Base-by-base conservation (phyloP, 2,797 vertebrate genomes). In the Argya squamiceps region DNA sequence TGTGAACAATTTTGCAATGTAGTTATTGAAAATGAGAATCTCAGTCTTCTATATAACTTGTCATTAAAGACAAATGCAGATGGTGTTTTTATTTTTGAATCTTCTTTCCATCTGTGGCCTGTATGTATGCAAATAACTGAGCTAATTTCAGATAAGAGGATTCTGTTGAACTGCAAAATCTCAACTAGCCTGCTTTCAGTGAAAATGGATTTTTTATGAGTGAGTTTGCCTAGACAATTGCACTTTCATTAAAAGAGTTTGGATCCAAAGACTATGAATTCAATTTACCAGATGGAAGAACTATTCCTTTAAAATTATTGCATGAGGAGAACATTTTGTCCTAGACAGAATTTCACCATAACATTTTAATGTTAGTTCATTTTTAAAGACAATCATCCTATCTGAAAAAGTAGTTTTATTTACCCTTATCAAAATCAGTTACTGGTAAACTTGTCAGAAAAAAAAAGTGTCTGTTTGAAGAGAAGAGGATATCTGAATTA, bases 21-120 rank as follows among this genome's bases (percentile, higher is more conserved):
- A 37, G 6, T 80, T 93, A 65, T n/a, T 85, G 62, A 83, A 96
- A 95, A 84, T 70, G 11, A 94, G 60, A 81, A 87, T 82, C 52
- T 80, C 58, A 59, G 56, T 23, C 43, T 84, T 84, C 58, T 58
- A 65, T 77, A 44, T 63, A 93, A 88, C 52, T 89, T 93, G 53
- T 92, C 86, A 86, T 96, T 96, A 93, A 96, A 96, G 81, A 88
- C 32, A 94, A 97, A 96, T 82, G 84, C 92, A 97, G 91, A 95
- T 95, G 94, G 56, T 93, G 56, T 10, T 96, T 92, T 94, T 75
- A 88, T 75, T 96, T 96, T 77, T 89, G 91, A 92, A 95, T 88
- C 58, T 94, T 43, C 71, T 89, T 95, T 90, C 92, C 89, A 95
- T 96, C 94, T 96, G 94, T 76, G 59, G 30, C 80, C 59, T 84